Percentiles rank a stretch among this genome's conserved stretches.
Evolutionary conservation across 2,113 vertebrate species (phyloP).

Genomic region (Poeciliopsis prolifica): DNA sequence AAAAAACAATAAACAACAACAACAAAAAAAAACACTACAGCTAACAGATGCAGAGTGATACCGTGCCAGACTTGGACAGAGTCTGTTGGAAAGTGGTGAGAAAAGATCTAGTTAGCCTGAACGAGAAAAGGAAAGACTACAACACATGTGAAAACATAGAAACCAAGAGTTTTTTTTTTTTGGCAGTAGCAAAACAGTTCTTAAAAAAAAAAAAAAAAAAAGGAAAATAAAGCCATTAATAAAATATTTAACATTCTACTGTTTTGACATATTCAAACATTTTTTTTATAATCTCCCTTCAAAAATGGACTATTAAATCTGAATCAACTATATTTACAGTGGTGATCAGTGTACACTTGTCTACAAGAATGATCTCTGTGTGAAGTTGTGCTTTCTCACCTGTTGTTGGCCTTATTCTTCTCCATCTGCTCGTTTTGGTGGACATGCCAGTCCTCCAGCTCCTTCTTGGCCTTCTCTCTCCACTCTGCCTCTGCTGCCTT

Average conservation of each 20-base stretch:
- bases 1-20: neutral
- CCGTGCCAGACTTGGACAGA: slow-evolving; percentile 79
- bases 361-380: neutral
- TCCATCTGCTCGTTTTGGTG: slow-evolving; percentile 96
- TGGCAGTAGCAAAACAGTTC: no score
- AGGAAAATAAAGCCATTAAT: no score
- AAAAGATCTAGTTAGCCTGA: slow-evolving; percentile 64
- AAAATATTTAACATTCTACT: no score
- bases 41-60: slow-evolving; percentile 68
- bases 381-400: slow-evolving; percentile 74
- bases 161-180: neutral
- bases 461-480: slow-evolving; percentile 95
- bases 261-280: no score
- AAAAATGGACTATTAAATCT: no score
- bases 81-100: slow-evolving; percentile 78
- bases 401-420: slow-evolving; percentile 96
- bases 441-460: slow-evolving; percentile 96
- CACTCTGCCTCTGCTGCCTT: slow-evolving; percentile 92
- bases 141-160: neutral
- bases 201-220: no score
- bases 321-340: no score
- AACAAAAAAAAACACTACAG: slow-evolving; percentile 27
- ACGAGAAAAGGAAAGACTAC: slow-evolving; percentile 24
- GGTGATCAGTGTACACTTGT: no score
- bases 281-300: no score